Percentiles rank a stretch among this genome's conserved stretches.
Evolutionary conservation across 2,113 vertebrate genomes (phyloP).

Genomic region (Percopsis transmontana): DNA sequence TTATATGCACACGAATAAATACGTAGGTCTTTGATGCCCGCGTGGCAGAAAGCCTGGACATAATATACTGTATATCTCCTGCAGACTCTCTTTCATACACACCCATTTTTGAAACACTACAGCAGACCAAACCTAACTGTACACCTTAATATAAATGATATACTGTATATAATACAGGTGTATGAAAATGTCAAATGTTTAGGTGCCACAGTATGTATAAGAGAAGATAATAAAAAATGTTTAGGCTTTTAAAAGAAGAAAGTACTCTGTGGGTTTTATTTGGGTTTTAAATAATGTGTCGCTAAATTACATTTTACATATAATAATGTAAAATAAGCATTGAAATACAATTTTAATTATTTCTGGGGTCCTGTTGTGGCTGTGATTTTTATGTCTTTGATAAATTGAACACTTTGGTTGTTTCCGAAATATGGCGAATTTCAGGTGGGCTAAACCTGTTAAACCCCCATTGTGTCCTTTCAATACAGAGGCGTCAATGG

Average conservation of each 20-base stretch:
- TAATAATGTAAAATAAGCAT: constrained; percentile 55
- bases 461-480: neutral
- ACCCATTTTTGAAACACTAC: too few species aligned
- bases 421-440: neutral
- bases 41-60: constrained; percentile 16
- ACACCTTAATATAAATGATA: constrained; percentile 55
- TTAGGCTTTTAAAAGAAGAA: constrained; percentile 20
- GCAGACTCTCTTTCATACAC: too few species aligned
- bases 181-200: neutral
- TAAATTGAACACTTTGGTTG: constrained; percentile 21
- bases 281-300: neutral
- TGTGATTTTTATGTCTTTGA: constrained; percentile 38
- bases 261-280: constrained; percentile 34
- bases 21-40: neutral
- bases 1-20: neutral
- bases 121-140: constrained; percentile 9
- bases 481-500: neutral
- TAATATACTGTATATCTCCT: neutral
- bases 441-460: constrained; percentile 10
- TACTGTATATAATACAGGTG: too few species aligned
- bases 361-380: too few species aligned
- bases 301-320: constrained; percentile 5
- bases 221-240: constrained; percentile 33
- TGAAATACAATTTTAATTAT: too few species aligned
- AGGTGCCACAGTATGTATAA: constrained; percentile 14